These are phyloP conservation scores for Chinchilla lanigera DNA, from an alignment of 2,113 vertebrate genomes.

Conservation along the genomic window DNA sequence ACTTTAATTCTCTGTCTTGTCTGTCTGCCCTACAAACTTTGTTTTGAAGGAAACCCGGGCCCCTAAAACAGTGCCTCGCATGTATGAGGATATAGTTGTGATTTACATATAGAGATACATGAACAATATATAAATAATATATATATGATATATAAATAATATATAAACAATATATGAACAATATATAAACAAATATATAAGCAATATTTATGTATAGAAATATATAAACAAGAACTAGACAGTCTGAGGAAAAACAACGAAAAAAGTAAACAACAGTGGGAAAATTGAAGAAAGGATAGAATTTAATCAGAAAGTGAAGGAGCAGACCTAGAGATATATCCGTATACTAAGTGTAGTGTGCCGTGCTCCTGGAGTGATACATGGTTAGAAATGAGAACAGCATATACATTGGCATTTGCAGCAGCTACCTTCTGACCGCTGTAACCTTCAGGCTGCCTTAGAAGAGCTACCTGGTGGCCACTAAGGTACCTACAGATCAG, in stretches of 20 bases:
- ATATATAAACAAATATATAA: too few species aligned
- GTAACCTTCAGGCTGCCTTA: neutral
- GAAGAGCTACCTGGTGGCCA: neutral
- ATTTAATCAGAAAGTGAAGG: slow-evolving; percentile 18
- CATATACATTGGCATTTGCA: neutral
- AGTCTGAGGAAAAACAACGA: neutral
- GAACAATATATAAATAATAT: too few species aligned
- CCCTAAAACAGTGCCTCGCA: neutral
- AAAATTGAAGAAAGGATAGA: neutral
- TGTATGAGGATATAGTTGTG: neutral
- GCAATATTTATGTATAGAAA: too few species aligned
- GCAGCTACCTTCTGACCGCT: neutral
- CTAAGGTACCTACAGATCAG: neutral
- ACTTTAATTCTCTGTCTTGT: slow-evolving; percentile 37
- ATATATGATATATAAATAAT: too few species aligned
- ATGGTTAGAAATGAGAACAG: neutral
- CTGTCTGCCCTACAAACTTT: neutral
- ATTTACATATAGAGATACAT: too few species aligned
- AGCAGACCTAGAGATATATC: neutral
- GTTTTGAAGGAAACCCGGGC: neutral
- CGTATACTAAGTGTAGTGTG: neutral
- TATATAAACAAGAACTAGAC: neutral
- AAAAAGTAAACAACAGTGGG: slow-evolving; percentile 32
- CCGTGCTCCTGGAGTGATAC: neutral
- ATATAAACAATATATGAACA: too few species aligned